Percentiles rank a stretch among this genome's conserved stretches.
These are phyloP conservation scores for Danionella dracula DNA, from an alignment of 2,797 vertebrate species.

Conservation along the genomic window DNA sequence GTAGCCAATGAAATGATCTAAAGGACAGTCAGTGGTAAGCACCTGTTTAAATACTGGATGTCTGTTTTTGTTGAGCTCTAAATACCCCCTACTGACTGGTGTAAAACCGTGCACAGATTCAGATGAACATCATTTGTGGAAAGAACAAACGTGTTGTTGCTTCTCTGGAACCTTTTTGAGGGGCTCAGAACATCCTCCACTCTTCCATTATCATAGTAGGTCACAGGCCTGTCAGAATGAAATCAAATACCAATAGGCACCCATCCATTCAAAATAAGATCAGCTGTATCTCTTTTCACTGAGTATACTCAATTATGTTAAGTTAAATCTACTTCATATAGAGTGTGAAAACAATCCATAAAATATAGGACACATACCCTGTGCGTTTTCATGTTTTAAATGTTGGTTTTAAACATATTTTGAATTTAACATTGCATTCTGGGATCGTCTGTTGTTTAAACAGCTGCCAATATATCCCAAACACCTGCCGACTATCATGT, in stretches of 20 bases:
- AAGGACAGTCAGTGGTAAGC: neutral
- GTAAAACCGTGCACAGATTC: neutral
- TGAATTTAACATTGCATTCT: too few species aligned
- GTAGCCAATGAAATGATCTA: neutral
- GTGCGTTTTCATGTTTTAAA: too few species aligned
- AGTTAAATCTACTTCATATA: too few species aligned
- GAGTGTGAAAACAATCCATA: too few species aligned
- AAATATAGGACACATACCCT: too few species aligned
- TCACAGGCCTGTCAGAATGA: constrained; percentile 14
- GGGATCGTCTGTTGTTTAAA: too few species aligned
- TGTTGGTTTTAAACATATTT: too few species aligned
- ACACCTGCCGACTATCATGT: too few species aligned
- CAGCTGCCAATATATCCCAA: too few species aligned
- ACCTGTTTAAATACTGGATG: neutral
- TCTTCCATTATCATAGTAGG: neutral
- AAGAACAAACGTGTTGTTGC: constrained; percentile 3
- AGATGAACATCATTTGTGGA: neutral
- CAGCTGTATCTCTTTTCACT: too few species aligned
- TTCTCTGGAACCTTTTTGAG: constrained; percentile 5
- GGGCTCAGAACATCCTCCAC: neutral
- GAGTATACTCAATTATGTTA: too few species aligned
- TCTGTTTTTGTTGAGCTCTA: neutral
- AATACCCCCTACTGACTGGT: neutral
- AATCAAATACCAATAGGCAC: constrained; percentile 18
- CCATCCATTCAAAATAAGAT: neutral